Conservation (phyloP, 2,888 invertebrate genomes). For the Cetonia aurata region DNA sequence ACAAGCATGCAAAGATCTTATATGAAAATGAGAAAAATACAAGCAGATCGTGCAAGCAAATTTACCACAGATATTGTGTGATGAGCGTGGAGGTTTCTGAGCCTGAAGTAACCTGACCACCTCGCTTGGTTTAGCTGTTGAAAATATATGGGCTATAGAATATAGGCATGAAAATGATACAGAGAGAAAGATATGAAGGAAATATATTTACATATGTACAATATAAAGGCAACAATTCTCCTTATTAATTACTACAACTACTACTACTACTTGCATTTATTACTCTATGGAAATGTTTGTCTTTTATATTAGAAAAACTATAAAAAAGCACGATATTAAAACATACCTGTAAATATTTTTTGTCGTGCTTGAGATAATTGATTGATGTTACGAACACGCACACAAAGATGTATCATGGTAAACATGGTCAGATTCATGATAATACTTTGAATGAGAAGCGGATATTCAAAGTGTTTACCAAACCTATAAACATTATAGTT, state of each 20-base stretch:
- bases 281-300: too few relatives aligned
- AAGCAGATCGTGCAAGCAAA: slow-evolving; percentile 46
- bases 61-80: slow-evolving; percentile 64
- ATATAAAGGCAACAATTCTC: too few relatives aligned
- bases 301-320: too few relatives aligned
- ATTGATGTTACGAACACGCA: slow-evolving; percentile 85
- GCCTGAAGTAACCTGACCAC: slow-evolving; percentile 65
- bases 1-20: background rate
- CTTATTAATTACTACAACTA: too few relatives aligned
- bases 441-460: slow-evolving; percentile 94
- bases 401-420: slow-evolving; percentile 93
- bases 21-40: background rate
- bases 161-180: slow-evolving; percentile 42
- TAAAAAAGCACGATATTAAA: slow-evolving; percentile 15
- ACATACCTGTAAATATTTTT: slow-evolving; percentile 85
- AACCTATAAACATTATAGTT: slow-evolving; percentile 77
- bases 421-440: slow-evolving; percentile 98
- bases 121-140: slow-evolving; percentile 65
- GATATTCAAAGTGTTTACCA: slow-evolving; percentile 96
- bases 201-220: background rate
- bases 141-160: slow-evolving; percentile 56
- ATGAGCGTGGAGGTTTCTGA: slow-evolving; percentile 63
- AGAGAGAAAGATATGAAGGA: slow-evolving; percentile 38
- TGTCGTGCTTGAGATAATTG: slow-evolving; percentile 82
- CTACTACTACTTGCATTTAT: too few relatives aligned